Conservation (phyloP, 2,888 invertebrate genomes). For the Dione vanillae region DNA sequence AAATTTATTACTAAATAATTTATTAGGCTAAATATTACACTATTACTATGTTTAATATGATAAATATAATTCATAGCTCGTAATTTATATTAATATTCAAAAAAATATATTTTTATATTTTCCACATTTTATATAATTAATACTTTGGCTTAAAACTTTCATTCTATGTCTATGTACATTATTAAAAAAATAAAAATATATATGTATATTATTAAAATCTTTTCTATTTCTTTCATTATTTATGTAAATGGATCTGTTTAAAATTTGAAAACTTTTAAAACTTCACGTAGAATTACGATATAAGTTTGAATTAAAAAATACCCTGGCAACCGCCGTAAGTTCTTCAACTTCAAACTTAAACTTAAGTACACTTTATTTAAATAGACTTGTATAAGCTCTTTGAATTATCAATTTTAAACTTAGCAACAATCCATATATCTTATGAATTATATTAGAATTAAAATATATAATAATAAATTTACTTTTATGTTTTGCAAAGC, state of each 20-base stretch:
- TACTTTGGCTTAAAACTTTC: too few species aligned
- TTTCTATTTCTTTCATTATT: too few species aligned
- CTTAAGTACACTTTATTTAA: constrained; percentile 17
- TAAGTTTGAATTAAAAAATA: background rate
- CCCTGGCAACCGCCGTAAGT: background rate
- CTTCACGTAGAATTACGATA: constrained; percentile 3
- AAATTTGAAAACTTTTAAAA: constrained; percentile 7
- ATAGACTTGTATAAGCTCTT: constrained; percentile 16
- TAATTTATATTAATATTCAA: too few species aligned
- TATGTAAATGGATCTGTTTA: background rate
- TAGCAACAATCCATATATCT: background rate
- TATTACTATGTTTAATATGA: too few species aligned
- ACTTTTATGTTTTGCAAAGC: background rate
- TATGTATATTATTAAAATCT: background rate
- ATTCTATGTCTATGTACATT: too few species aligned
- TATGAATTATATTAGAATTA: background rate
- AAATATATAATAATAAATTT: background rate
- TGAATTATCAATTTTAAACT: constrained; percentile 20
- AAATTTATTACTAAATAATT: too few species aligned
- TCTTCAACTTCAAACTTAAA: constrained; percentile 17
- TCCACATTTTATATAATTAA: too few species aligned
- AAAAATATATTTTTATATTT: too few species aligned
- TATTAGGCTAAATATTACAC: too few species aligned
- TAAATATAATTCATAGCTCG: too few species aligned
- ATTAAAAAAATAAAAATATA: too few species aligned